Conservation (phyloP, 2,888 invertebrate species). For the Corbicula japonica region DNA sequence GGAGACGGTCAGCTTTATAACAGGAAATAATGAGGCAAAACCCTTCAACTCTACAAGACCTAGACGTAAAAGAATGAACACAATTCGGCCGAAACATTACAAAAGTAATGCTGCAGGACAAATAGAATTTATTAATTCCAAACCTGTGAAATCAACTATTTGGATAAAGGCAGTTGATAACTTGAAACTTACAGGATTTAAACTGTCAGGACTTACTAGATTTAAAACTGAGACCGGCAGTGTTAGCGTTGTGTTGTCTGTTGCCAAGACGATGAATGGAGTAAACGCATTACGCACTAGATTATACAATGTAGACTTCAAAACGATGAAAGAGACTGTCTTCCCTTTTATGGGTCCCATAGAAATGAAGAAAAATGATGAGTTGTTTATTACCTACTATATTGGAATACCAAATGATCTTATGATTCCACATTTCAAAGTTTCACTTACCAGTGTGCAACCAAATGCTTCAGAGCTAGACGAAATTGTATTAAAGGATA, state of each 20-base stretch:
- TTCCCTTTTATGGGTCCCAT: not conserved
- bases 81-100: slow-evolving; percentile 23
- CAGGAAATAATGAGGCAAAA: slow-evolving; percentile 21
- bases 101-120: slow-evolving; percentile 16
- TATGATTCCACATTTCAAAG: slow-evolving; percentile 27
- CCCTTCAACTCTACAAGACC: slow-evolving; percentile 12
- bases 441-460: slow-evolving; percentile 19
- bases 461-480: not conserved
- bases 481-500: slow-evolving; percentile 8
- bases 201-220: slow-evolving; percentile 30
- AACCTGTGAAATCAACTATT: slow-evolving; percentile 18
- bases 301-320: slow-evolving; percentile 19
- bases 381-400: slow-evolving; percentile 20
- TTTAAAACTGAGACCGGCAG: slow-evolving; percentile 21
- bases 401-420: no score
- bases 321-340: slow-evolving; percentile 10
- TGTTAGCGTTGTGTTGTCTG: slow-evolving; percentile 13
- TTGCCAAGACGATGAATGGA: slow-evolving; percentile 7
- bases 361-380: slow-evolving; percentile 3
- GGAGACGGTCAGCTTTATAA: slow-evolving; percentile 31
- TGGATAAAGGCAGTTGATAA: slow-evolving; percentile 6
- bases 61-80: slow-evolving; percentile 12
- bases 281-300: slow-evolving; percentile 14
- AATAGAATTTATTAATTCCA: slow-evolving; percentile 24
- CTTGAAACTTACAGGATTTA: slow-evolving; percentile 14